Conservation (phyloP, 1,140 invertebrate species). For the Triops longicaudatus region DNA sequence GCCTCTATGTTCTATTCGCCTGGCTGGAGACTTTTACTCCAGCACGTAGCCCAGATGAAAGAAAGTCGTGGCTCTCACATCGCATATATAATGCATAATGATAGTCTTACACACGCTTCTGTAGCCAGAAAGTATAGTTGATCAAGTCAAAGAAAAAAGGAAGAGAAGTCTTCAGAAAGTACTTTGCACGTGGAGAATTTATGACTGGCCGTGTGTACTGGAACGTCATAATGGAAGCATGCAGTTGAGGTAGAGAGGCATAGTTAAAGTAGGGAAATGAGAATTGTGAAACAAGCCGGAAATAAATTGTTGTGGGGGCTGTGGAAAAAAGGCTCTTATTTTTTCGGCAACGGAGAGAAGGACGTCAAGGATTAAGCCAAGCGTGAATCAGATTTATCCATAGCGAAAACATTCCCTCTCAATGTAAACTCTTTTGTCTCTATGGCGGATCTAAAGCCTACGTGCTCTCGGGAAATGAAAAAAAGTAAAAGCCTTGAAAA, state of each 20-base stretch:
- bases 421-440: background rate
- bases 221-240: background rate
- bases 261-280: background rate
- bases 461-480: no score
- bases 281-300: conserved; percentile 9
- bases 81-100: background rate
- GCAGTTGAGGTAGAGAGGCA: background rate
- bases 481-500: no score
- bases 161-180: background rate
- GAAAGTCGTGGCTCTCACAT: background rate
- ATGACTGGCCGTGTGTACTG: background rate
- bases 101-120: background rate
- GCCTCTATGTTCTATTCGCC: background rate
- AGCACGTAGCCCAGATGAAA: background rate
- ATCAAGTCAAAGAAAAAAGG: background rate
- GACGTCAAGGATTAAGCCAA: background rate
- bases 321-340: background rate
- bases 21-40: background rate
- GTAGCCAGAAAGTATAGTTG: background rate
- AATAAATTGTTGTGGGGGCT: background rate
- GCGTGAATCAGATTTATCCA: background rate
- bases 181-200: conserved; percentile 2
- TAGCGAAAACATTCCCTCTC: background rate
- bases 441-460: no score
- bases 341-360: background rate